Percentiles rank a stretch among this genome's conserved stretches.
Conservation (phyloP, 2,888 invertebrate species). For the Apotomis turbidana region DNA sequence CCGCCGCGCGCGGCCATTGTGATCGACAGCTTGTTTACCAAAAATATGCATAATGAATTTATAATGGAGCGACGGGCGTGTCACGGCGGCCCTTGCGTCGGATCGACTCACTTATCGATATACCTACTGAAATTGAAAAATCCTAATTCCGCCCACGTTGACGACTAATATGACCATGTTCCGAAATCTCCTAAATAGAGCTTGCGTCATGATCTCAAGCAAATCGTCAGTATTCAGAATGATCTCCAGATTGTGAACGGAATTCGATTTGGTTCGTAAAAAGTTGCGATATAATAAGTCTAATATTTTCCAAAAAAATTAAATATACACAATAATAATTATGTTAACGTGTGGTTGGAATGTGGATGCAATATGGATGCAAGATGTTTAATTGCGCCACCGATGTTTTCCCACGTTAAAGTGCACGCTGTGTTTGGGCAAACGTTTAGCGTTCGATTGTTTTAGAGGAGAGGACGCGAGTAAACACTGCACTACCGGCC, state of each 20-base stretch:
- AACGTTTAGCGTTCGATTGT: slow-evolving; percentile 83
- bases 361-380: slow-evolving; percentile 57
- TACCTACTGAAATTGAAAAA: slow-evolving; percentile 46
- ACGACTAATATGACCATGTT: slow-evolving; percentile 35
- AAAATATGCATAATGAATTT: slow-evolving; percentile 84
- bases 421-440: slow-evolving; percentile 78
- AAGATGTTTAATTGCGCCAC: slow-evolving; percentile 76
- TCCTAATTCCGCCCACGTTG: slow-evolving; percentile 42
- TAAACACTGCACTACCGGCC: slow-evolving; percentile 72
- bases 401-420: slow-evolving; percentile 81
- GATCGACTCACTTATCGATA: slow-evolving; percentile 50
- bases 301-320: slow-evolving; percentile 7
- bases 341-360: slow-evolving; percentile 38
- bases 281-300: slow-evolving; percentile 15
- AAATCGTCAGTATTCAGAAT: slow-evolving; percentile 14
- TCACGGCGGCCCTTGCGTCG: slow-evolving; percentile 59
- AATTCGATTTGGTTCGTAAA: slow-evolving; percentile 4
- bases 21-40: slow-evolving; percentile 84
- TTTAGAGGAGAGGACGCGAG: slow-evolving; percentile 80
- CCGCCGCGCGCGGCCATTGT: slow-evolving; percentile 78
- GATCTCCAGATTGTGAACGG: slow-evolving; percentile 22
- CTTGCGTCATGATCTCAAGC: slow-evolving; percentile 14
- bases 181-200: slow-evolving; percentile 11
- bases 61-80: slow-evolving; percentile 74
- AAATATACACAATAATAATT: slow-evolving; percentile 35